A percentile compares a stretch with the other conserved stretches of the same genome.
phyloP scores from a whole-genome alignment of 2,888 invertebrate species.

The Dolomedes plantarius region DNA sequence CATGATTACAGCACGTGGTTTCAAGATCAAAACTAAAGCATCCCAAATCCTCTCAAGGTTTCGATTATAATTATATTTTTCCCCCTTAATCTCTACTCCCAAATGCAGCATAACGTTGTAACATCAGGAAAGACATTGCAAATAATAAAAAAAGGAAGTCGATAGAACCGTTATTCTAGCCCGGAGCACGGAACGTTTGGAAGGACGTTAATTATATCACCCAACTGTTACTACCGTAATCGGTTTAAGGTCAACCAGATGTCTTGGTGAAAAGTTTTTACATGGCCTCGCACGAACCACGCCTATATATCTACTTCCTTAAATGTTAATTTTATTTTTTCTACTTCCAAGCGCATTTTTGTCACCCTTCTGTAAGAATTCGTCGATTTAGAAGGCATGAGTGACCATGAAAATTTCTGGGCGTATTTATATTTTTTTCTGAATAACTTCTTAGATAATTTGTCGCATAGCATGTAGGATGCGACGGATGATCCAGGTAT shows the following conservation, averaged over 20 bases:
- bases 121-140: not conserved
- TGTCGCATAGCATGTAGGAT: conserved; percentile 16
- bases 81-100: not conserved
- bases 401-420: conserved; percentile 33
- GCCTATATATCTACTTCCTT: conserved; percentile 7
- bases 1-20: not conserved
- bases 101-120: not conserved
- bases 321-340: not conserved
- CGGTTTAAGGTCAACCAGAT: conserved; percentile 38
- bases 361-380: conserved; percentile 28
- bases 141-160: not conserved
- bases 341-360: conserved; percentile 15
- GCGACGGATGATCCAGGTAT: conserved; percentile 25
- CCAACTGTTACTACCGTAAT: conserved; percentile 11
- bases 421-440: not conserved
- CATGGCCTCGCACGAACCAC: conserved; percentile 49
- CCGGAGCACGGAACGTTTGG: not conserved
- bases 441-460: not conserved
- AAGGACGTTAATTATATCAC: conserved; percentile 42
- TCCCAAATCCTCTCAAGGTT: not conserved
- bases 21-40: conserved; percentile 14
- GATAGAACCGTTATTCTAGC: conserved; percentile 1
- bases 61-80: not conserved
- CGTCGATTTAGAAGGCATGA: not conserved
- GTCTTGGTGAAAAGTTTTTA: conserved; percentile 8